A percentile compares a stretch with the other conserved stretches of the same genome.
These are phyloP conservation scores for Araneus ventricosus DNA, from an alignment of 1,140 invertebrate genomes.

Conservation along the genomic window DNA sequence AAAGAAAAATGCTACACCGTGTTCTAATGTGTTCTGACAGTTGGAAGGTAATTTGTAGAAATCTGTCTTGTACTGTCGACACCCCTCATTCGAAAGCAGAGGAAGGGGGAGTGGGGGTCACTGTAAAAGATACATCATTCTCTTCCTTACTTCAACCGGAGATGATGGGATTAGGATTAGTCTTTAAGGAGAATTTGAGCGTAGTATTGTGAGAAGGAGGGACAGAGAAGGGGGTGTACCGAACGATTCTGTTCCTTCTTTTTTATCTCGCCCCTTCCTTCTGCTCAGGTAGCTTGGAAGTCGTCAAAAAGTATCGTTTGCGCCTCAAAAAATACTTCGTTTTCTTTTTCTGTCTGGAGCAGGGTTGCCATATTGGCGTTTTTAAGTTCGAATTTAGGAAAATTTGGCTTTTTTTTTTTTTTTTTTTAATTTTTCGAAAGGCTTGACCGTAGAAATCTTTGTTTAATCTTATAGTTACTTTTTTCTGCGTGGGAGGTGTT, in stretches of 20 bases:
- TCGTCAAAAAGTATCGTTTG: constrained; percentile 25
- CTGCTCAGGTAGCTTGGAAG: background rate
- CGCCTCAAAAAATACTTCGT: background rate
- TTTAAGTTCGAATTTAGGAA: background rate
- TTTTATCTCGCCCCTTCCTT: background rate
- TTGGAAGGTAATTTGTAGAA: constrained; percentile 73
- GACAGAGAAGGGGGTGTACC: constrained; percentile 30
- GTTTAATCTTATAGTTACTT: no score
- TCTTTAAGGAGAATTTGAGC: constrained; percentile 59
- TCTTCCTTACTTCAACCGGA: constrained; percentile 58
- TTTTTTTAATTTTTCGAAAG: no score
- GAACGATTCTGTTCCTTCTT: constrained; percentile 14
- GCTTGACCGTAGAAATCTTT: no score
- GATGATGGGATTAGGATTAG: constrained; percentile 71
- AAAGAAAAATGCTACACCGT: background rate
- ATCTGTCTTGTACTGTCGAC: constrained; percentile 54
- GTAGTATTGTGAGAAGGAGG: constrained; percentile 52
- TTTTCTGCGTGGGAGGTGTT: no score
- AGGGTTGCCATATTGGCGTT: background rate
- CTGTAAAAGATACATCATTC: constrained; percentile 72
- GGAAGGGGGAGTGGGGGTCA: background rate
- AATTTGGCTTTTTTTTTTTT: background rate
- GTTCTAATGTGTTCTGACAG: constrained; percentile 61
- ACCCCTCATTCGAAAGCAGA: constrained; percentile 41
- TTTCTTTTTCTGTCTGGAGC: background rate